phyloP scores from a whole-genome alignment of 1,140 invertebrate genomes.

The Caenorhabditis inopinata region DNA sequence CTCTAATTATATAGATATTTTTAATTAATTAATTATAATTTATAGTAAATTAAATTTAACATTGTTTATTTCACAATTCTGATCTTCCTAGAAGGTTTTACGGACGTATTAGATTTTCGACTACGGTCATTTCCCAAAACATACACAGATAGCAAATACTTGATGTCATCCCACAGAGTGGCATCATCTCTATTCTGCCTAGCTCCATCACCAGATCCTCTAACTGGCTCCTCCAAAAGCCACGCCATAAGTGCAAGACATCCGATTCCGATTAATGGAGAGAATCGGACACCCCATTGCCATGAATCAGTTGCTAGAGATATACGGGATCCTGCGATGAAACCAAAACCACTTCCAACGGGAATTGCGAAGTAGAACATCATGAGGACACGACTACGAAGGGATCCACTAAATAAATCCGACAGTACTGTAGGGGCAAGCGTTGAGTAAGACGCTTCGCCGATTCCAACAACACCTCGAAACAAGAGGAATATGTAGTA shows the following conservation, averaged over 20 bases:
- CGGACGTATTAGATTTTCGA: no score
- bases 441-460: slow-evolving; percentile 93
- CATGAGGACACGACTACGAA: slow-evolving; percentile 87
- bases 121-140: no score
- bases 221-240: slow-evolving; percentile 80
- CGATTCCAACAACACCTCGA: slow-evolving; percentile 88
- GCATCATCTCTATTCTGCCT: slow-evolving; percentile 56
- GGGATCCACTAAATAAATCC: slow-evolving; percentile 77
- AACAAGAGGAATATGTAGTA: slow-evolving; percentile 82
- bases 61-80: no score
- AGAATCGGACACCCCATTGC: slow-evolving; percentile 84
- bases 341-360: slow-evolving; percentile 87
- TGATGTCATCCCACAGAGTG: slow-evolving; percentile 37
- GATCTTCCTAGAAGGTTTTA: no score
- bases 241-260: slow-evolving; percentile 80
- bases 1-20: no score
- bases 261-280: slow-evolving; percentile 80
- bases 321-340: slow-evolving; percentile 86
- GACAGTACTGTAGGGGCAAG: slow-evolving; percentile 98
- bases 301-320: slow-evolving; percentile 75
- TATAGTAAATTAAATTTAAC: no score
- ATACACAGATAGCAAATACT: slow-evolving; percentile 54
- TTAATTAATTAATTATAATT: no score
- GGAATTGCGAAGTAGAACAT: slow-evolving; percentile 99
- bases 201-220: slow-evolving; percentile 82